Evolutionary conservation across 2,797 vertebrate species (phyloP), one percentile per base, ranked within the genome.

Genomic region (Centropyge bicolor): DNA sequence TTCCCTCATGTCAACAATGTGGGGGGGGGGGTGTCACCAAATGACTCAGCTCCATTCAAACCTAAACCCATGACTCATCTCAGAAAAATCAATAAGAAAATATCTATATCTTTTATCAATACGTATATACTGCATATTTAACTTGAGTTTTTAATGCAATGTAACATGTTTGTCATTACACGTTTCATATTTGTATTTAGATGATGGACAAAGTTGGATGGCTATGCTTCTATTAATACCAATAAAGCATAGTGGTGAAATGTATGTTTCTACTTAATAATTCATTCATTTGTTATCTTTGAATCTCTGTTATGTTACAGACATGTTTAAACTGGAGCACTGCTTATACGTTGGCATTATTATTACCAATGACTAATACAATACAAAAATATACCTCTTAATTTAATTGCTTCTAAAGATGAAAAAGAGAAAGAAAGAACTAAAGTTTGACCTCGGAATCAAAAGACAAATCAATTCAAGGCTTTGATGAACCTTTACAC

Each of bases 401-500:
- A 5, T 24, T 62, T 8, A 10, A 48, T 20, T 41, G 8, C 49
- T 6, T 20, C 16, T 64, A n/a, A 51, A 51, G 10, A 27, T 17
- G 12, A 52, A 52, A 76, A 48, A 68, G 19, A 72, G 52, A 62
- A 13, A 31, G 43, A 56, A 55, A 4, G 14, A 27, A 38, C 31
- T 16, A 8, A 45, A 49, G 40, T n/a, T 5, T 57, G 64, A 57
- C 69, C 68, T 64, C 10, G 56, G 55, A 59, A 55, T 60, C n/a
- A 43, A 62, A 82, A 64, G 52, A 27, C 36, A 79, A 65, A 76
- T 36, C 17, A 81, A 56, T 51, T 49, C 8, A 52, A 40, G 19
- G 4, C 19, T 40, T 63, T 20, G 11, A 19, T 79, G 38, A 78
- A 35, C 27, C 24, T 35, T 43, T 12, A 59, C 3, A 48, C 3